phyloP scores from a whole-genome alignment of 2,888 invertebrate genomes.

The Thera obeliscata region DNA sequence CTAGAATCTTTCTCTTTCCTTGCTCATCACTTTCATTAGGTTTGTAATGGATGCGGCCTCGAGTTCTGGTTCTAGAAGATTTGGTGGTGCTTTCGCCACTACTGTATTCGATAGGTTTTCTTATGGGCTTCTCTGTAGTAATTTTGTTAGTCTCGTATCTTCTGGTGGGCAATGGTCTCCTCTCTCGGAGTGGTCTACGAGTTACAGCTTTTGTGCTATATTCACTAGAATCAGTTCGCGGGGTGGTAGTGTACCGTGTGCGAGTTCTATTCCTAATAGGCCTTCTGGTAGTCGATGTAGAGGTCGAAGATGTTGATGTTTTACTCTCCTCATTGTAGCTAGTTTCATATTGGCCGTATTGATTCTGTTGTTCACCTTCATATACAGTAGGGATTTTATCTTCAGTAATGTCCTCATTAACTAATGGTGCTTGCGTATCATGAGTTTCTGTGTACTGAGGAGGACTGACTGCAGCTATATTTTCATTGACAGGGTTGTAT shows the following conservation, averaged over 20 bases:
- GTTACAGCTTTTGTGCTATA: conserved; percentile 71
- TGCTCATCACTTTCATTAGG: conserved; percentile 69
- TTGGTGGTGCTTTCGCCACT: conserved; percentile 66
- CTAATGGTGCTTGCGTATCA: conserved; percentile 52
- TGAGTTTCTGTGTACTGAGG: conserved; percentile 52
- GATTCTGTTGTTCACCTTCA: conserved; percentile 46
- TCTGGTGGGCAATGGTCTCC: conserved; percentile 73
- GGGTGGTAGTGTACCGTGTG: conserved; percentile 73
- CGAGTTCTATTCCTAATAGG: conserved; percentile 67
- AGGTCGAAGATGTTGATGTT: conserved; percentile 57
- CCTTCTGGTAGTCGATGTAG: conserved; percentile 60
- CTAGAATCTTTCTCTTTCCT: conserved; percentile 57
- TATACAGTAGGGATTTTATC: conserved; percentile 33
- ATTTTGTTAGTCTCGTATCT: conserved; percentile 74
- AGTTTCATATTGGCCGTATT: conserved; percentile 61
- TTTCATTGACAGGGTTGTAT: conserved; percentile 41
- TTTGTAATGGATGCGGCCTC: conserved; percentile 83
- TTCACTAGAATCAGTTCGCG: conserved; percentile 72
- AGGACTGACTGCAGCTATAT: conserved; percentile 36
- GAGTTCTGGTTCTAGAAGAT: conserved; percentile 66
- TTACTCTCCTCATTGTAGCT: conserved; percentile 53
- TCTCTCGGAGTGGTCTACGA: conserved; percentile 80
- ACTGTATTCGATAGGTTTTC: conserved; percentile 51
- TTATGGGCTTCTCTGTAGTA: conserved; percentile 66
- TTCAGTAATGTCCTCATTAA: conserved; percentile 49